Percentiles rank a stretch among this genome's conserved stretches.
phyloP scores from a whole-genome alignment of 2,888 invertebrate species.

The Agonopterix alstromeriana region DNA sequence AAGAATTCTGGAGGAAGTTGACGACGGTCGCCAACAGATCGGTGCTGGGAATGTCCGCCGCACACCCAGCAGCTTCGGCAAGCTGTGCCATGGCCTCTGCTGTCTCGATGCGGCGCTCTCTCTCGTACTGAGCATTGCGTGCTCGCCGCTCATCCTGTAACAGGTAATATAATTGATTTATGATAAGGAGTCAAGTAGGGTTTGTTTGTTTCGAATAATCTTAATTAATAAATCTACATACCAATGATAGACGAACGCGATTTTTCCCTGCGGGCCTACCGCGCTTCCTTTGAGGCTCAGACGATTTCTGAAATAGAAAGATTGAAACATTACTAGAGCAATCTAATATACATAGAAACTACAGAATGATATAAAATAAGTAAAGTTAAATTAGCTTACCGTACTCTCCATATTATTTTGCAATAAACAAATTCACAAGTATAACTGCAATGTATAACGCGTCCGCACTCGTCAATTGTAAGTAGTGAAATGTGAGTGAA shows the following conservation, averaged over 20 bases:
- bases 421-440: no score
- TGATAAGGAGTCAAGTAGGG: neutral
- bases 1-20: slow-evolving; percentile 17
- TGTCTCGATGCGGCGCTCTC: slow-evolving; percentile 33
- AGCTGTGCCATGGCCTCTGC: slow-evolving; percentile 30
- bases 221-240: slow-evolving; percentile 16
- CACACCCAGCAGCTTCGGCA: slow-evolving; percentile 21
- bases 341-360: neutral
- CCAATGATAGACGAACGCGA: slow-evolving; percentile 30
- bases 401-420: neutral
- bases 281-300: slow-evolving; percentile 13
- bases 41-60: neutral
- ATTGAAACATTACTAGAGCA: neutral
- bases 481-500: neutral
- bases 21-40: slow-evolving; percentile 30
- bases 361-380: neutral
- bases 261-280: slow-evolving; percentile 39
- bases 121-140: slow-evolving; percentile 41
- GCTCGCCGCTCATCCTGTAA: slow-evolving; percentile 35
- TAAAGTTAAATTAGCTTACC: neutral
- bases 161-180: neutral
- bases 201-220: neutral
- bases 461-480: neutral
- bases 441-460: neutral
- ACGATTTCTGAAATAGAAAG: neutral